These are phyloP conservation scores for Alethe castanea DNA, from an alignment of 2,113 vertebrate genomes.

Conservation along the genomic window DNA sequence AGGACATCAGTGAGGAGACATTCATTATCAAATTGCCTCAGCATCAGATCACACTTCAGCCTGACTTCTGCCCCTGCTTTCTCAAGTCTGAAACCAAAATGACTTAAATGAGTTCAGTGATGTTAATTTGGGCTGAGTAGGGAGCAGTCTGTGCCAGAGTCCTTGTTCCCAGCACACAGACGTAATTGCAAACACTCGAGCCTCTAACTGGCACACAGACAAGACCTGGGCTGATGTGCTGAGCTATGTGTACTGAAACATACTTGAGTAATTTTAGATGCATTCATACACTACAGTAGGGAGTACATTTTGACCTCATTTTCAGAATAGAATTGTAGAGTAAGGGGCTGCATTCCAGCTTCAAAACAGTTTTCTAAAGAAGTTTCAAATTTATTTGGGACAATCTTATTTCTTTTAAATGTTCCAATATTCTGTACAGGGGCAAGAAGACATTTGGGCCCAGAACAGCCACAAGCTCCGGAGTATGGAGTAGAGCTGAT, in stretches of 20 bases:
- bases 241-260: not conserved
- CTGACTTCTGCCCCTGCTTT: not conserved
- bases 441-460: not conserved
- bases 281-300: not conserved
- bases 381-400: not conserved
- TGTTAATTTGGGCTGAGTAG: not conserved
- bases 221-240: not conserved
- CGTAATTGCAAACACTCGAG: not conserved
- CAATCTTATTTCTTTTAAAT: not conserved
- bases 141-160: not conserved
- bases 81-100: not conserved
- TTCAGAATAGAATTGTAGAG: not conserved
- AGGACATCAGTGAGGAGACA: not conserved
- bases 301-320: not conserved
- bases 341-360: not conserved
- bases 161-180: not conserved
- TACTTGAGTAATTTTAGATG: not conserved
- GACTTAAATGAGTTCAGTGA: not conserved
- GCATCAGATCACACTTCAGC: not conserved
- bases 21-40: not conserved
- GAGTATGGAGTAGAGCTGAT: rapidly evolving
- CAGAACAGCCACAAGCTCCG: not conserved
- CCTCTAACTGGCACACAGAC: not conserved
- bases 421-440: not conserved
- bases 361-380: not conserved